Evolutionary conservation across 2,888 invertebrate species (phyloP), one percentile per base, ranked within the genome.

Genomic region (Spodoptera littoralis): DNA sequence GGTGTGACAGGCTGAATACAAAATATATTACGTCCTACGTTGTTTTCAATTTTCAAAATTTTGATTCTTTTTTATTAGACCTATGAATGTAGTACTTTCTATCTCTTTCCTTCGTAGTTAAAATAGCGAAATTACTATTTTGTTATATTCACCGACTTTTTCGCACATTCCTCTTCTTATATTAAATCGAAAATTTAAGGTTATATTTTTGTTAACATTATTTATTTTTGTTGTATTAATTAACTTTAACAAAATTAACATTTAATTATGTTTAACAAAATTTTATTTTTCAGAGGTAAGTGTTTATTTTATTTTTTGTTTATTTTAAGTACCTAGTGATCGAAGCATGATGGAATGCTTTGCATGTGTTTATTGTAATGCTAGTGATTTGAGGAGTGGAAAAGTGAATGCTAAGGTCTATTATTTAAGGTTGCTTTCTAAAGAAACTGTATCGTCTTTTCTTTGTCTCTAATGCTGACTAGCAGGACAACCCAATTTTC

Each of bases 81-180:
- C 27, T 49, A 43, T 1, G 24, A 22, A 41, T 11, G 9, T 45
- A 22, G 8, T 11, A 36, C 4, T 45, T 13, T 61, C 11, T 51
- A 5, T 63, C 4, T 41, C 13, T 50, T 11, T 68, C 50, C 45
- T 48, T 46, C 3, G 30, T 69, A 65, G 24, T 6, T 46, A 36
- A 8, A 43, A 12, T 57, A 41, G 51, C 4, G 12, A 54, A 22
- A 22, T 48, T 45, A 43, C 44, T 27, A 27, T 43, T 22, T 12
- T 48, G 12, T 46, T 60, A 55, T 53, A 64, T 50, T 60, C 79
- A 77, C 77, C 50, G 42, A 85, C 90, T 92, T 90, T 94, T 93
- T 94, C 94, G 94, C 93, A 94, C 94, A 94, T 94, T 93, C 88
- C 92, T 93, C 92, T 91, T 81, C 64, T 73, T 59, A 55, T 59